These are phyloP conservation scores for Cotesia typhae DNA, from an alignment of 1,140 invertebrate species.

Conservation along the genomic window DNA sequence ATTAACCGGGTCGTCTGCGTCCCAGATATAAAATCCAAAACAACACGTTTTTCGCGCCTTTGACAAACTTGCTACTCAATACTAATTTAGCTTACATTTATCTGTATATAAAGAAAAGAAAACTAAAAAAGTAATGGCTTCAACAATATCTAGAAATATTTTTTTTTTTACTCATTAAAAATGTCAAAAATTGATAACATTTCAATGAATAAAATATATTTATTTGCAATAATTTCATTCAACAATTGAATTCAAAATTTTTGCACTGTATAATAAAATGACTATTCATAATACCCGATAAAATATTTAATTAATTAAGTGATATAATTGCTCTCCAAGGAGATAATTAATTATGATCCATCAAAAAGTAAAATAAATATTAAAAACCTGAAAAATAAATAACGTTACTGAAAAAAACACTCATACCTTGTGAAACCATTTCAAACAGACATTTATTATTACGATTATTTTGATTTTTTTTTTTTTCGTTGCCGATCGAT, in stretches of 20 bases:
- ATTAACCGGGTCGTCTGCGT: slow-evolving; percentile 44
- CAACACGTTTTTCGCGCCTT: slow-evolving; percentile 23
- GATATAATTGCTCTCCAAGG: no score
- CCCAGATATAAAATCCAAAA: slow-evolving; percentile 22
- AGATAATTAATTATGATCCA: no score
- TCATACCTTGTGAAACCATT: background rate
- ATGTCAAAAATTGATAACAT: background rate
- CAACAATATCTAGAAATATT: background rate
- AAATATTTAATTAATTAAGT: no score
- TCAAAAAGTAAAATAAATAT: no score
- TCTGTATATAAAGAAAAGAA: background rate
- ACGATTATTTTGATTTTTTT: background rate
- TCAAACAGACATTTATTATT: slow-evolving; percentile 17
- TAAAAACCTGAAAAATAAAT: background rate
- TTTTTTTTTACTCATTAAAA: background rate
- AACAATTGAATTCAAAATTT: no score
- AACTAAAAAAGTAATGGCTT: background rate
- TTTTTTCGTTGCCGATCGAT: slow-evolving; percentile 19
- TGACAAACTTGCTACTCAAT: background rate
- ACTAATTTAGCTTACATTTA: background rate
- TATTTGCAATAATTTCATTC: no score
- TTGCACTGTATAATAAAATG: no score
- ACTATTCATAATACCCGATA: no score
- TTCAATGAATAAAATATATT: no score
- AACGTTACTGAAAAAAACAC: background rate